Base-by-base conservation (phyloP, 2,797 vertebrate genomes). In the Babyrousa celebensis region DNA sequence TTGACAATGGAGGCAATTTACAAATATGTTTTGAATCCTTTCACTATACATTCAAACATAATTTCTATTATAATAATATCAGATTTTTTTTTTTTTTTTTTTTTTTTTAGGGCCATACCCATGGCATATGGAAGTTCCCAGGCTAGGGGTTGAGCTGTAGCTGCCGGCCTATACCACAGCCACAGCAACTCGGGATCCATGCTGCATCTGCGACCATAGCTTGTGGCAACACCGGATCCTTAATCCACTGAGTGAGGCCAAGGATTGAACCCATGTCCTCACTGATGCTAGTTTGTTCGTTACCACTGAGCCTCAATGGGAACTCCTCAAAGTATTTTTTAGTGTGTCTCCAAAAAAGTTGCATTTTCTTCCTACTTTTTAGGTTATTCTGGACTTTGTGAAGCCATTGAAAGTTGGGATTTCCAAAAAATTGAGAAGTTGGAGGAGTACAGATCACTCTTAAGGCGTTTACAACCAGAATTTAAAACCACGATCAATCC, bases 321-420 rank as follows among this genome's bases (percentile, higher is more conserved):
- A 48, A 48, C 43, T 48, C 43, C 43, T 92, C 40, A 63, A 94
- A 77, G n/a, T 25, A 52, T 27, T 75, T 93, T 93, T 90, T 12
- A 96, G 16, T 56, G 87, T 54, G 6, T 62, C 6, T 94, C 25
- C 62, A 89, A 60, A 91, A 91, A 23, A 79, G 25, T 65, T 3
- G 29, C 1, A 16, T 87, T 95, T 92, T 80, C 8, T 84, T 36
- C 63, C 54, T n/a, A 75, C 23, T 86, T 96, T 89, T 85, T 84
- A 99, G 98, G 98, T 91, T 99, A 98, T 85, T 98, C 80, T n/a
- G 98, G 98, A 36, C 97, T 99, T 95, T 85, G 88, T 93, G 97
- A 98, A 97, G 98, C 98, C 91, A 98, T 99, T 58, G 97, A 98
- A 97, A 98, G n/a, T 63, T 98, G 98, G 98, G 97, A 99, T 97